These are phyloP conservation scores for Pungitius pungitius DNA, from an alignment of 2,113 vertebrate genomes.

Conservation along the genomic window DNA sequence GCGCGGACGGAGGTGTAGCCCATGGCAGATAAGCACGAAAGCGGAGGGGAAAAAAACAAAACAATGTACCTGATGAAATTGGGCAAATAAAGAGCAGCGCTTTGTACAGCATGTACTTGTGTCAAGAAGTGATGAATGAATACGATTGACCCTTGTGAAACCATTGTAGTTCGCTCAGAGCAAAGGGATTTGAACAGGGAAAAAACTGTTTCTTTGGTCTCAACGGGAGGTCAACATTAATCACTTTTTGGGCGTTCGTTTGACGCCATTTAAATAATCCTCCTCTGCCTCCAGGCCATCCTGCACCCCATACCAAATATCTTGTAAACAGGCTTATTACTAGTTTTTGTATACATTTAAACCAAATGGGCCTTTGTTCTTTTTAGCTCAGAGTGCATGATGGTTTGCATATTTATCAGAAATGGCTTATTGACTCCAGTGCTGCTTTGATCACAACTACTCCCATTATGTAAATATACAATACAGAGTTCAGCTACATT, in stretches of 20 bases:
- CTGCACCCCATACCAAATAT: no score
- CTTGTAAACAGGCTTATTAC: no score
- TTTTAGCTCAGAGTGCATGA: no score
- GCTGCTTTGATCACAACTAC: constrained; percentile 12
- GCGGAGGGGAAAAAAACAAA: constrained; percentile 23
- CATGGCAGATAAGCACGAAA: constrained; percentile 21
- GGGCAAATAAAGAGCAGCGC: constrained; percentile 20
- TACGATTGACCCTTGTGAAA: background rate
- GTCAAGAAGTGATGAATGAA: constrained; percentile 36
- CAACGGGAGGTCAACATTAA: background rate
- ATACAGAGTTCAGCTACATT: background rate
- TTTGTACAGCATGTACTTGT: background rate
- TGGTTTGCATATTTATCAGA: background rate
- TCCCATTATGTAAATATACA: constrained; percentile 40
- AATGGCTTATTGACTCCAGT: background rate
- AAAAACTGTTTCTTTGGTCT: background rate
- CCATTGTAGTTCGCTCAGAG: background rate
- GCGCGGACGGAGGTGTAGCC: constrained; percentile 22
- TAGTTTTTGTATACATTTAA: no score
- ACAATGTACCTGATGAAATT: constrained; percentile 22
- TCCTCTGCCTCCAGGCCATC: background rate
- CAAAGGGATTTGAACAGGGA: background rate
- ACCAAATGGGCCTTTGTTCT: no score
- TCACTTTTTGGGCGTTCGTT: background rate
- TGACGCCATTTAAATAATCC: background rate